These are phyloP conservation scores for Neodiprion pinetum DNA, from an alignment of 1,140 invertebrate species.

Conservation along the genomic window DNA sequence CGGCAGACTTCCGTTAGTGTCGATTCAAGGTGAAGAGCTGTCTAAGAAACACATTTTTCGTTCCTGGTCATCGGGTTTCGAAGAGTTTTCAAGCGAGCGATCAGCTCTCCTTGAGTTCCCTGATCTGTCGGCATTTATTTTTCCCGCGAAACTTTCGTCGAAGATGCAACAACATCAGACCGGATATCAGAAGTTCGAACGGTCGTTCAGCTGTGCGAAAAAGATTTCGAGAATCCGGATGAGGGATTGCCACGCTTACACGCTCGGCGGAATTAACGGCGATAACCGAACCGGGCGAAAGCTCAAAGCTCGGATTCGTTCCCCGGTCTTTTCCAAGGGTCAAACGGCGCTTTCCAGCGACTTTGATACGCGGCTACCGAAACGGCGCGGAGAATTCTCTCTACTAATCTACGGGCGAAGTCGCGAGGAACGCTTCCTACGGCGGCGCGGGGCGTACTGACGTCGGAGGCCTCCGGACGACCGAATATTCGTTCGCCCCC, in stretches of 20 bases:
- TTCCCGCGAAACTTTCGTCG: not conserved
- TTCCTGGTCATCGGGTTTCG: too few species aligned
- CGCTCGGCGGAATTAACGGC: too few species aligned
- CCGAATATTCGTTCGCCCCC: not conserved
- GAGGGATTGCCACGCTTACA: too few species aligned
- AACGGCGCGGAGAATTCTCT: too few species aligned
- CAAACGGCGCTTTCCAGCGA: too few species aligned
- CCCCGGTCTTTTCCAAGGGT: too few species aligned
- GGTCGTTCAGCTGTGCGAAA: not conserved
- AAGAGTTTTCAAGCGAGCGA: not conserved
- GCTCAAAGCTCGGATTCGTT: too few species aligned
- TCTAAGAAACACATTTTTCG: too few species aligned
- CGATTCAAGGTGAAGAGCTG: too few species aligned
- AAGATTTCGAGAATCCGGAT: not conserved
- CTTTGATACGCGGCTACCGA: too few species aligned
- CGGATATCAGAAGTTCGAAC: not conserved
- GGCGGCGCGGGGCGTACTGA: conserved; percentile 2
- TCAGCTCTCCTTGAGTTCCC: conserved; percentile 1
- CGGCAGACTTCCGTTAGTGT: too few species aligned
- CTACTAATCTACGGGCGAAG: not conserved
- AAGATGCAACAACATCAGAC: not conserved
- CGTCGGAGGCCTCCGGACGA: not conserved
- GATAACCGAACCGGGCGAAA: too few species aligned
- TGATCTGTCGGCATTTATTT: not conserved
- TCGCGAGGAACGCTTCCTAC: not conserved